phyloP scores from a whole-genome alignment of 2,888 invertebrate species.

The Tetheella fluctuosa region DNA sequence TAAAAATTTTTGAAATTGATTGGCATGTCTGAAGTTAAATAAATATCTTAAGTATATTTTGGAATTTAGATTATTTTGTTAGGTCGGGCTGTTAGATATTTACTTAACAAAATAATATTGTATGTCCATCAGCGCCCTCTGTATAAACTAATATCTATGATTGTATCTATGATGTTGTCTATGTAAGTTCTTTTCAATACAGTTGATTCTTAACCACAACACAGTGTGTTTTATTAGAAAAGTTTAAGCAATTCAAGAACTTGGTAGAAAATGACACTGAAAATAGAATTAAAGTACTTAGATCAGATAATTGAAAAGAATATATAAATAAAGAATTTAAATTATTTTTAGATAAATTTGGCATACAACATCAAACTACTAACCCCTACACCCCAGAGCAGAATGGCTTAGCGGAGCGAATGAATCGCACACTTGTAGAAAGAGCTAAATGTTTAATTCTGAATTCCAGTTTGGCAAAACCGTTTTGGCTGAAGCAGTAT shows the following conservation, averaged over 20 bases:
- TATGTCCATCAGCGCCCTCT: too few relatives aligned
- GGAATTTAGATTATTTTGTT: too few relatives aligned
- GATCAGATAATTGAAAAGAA: conserved; percentile 44
- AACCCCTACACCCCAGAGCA: conserved; percentile 51
- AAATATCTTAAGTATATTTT: too few relatives aligned
- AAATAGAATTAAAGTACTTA: conserved; percentile 32
- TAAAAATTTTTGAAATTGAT: too few relatives aligned
- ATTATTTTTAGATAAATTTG: conserved; percentile 28
- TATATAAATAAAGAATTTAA: conserved; percentile 36
- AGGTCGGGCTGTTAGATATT: too few relatives aligned
- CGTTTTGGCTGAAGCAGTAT: conserved; percentile 13
- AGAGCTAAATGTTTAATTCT: not conserved
- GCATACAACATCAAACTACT: conserved; percentile 40
- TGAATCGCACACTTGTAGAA: conserved; percentile 35
- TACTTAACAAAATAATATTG: too few relatives aligned
- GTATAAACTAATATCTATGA: too few relatives aligned
- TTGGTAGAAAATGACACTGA: conserved; percentile 39
- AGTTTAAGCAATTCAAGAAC: conserved; percentile 26
- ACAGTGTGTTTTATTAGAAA: too few relatives aligned
- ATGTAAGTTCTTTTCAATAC: too few relatives aligned
- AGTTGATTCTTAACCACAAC: too few relatives aligned
- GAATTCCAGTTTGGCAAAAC: not conserved
- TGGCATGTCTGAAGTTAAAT: too few relatives aligned
- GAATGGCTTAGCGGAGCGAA: conserved; percentile 52
- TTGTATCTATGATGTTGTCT: too few relatives aligned